phyloP scores from a whole-genome alignment of 2,888 invertebrate genomes.

The Pheosia tremula region DNA sequence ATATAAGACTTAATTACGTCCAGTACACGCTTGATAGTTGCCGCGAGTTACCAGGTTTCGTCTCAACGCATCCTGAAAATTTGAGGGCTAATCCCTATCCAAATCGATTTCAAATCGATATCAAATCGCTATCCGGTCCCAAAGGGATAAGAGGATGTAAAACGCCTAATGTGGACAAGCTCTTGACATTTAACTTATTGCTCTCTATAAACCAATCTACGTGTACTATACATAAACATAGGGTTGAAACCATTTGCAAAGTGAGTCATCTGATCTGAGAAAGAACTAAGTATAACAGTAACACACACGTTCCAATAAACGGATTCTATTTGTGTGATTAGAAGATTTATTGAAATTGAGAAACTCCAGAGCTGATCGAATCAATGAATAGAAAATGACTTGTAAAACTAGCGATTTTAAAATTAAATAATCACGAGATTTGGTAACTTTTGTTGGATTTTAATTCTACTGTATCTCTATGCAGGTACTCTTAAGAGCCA shows the following conservation, averaged over 20 bases:
- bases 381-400: background rate
- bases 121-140: no score
- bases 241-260: background rate
- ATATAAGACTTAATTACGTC: no score
- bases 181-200: constrained; percentile 16
- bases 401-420: background rate
- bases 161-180: background rate
- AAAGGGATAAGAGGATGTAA: no score
- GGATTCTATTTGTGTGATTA: constrained; percentile 32
- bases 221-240: constrained; percentile 14
- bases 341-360: constrained; percentile 28
- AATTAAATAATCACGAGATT: no score
- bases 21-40: no score
- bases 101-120: no score
- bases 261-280: constrained; percentile 1
- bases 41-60: no score
- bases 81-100: no score
- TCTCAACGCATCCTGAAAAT: no score
- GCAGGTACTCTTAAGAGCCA: no score
- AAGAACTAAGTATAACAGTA: background rate
- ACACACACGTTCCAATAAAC: constrained; percentile 26
- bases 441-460: no score
- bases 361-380: background rate
- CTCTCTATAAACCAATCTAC: constrained; percentile 25
- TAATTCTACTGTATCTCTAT: no score